These are phyloP conservation scores for Acrossocheilus wenchowensis DNA, from an alignment of 2,797 vertebrate genomes.

Conservation along the genomic window DNA sequence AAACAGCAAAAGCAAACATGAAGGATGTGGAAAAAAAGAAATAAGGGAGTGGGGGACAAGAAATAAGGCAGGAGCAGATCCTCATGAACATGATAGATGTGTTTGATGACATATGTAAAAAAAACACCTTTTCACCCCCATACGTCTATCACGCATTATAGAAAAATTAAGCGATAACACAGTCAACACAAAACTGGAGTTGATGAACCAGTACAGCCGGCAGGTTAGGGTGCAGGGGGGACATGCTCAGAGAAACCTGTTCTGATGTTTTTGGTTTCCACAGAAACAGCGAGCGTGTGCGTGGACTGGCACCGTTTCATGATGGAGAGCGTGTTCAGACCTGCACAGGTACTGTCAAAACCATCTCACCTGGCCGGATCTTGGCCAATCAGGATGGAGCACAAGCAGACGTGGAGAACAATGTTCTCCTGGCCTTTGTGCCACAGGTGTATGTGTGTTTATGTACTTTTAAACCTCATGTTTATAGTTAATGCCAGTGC, in stretches of 20 bases:
- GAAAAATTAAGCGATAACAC: constrained; percentile 61
- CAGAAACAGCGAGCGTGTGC: constrained; percentile 94
- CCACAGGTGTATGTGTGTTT: constrained; percentile 23
- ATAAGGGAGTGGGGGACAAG: constrained; percentile 19
- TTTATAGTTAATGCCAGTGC: constrained; percentile 21
- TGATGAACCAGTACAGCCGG: constrained; percentile 88
- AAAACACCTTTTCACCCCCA: constrained; percentile 28
- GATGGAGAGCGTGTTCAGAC: constrained; percentile 89
- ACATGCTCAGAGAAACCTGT: constrained; percentile 87
- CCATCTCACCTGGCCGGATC: constrained; percentile 81
- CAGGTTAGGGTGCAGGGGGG: constrained; percentile 81
- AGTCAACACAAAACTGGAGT: constrained; percentile 57
- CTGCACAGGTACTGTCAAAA: constrained; percentile 87
- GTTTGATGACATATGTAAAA: constrained; percentile 35
- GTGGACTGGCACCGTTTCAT: constrained; percentile 78
- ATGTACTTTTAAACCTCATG: constrained; percentile 13
- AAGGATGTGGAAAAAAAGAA: neutral
- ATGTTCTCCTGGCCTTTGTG: constrained; percentile 69
- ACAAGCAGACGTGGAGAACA: constrained; percentile 75
- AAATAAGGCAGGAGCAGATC: neutral
- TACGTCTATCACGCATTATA: constrained; percentile 54
- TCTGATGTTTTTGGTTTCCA: constrained; percentile 99
- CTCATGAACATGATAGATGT: constrained; percentile 28
- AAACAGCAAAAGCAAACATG: neutral
- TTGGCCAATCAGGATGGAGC: constrained; percentile 79